These are phyloP conservation scores for Eulemur rubriventer DNA, from an alignment of 2,797 vertebrate genomes.

Conservation along the genomic window DNA sequence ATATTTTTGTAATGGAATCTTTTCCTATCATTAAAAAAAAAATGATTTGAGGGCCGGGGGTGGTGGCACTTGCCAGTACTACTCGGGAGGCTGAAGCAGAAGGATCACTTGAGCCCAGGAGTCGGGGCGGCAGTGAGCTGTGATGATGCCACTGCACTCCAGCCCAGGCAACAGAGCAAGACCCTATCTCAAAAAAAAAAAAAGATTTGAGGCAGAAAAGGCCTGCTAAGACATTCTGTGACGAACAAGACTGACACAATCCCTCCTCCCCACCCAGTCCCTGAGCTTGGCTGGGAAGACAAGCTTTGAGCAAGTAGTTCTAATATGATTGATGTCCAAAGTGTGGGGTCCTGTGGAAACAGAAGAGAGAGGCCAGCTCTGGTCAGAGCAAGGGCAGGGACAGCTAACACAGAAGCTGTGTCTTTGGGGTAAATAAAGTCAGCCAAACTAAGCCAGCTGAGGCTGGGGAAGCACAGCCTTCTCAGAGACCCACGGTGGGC, in stretches of 20 bases:
- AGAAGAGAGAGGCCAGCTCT: too few species aligned
- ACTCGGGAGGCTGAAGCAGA: background rate
- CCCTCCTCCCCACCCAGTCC: rapidly evolving
- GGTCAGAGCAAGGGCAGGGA: background rate
- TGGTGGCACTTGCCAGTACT: background rate
- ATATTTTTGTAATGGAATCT: background rate
- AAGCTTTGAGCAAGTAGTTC: background rate
- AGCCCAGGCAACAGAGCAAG: background rate
- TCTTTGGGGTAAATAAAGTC: background rate
- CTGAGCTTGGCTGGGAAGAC: background rate
- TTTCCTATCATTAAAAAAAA: background rate
- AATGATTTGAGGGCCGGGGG: background rate
- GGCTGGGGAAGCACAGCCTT: too few species aligned
- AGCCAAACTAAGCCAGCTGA: rapidly evolving
- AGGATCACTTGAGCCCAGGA: background rate
- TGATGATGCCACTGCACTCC: background rate
- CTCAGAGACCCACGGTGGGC: too few species aligned
- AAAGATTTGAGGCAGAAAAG: background rate
- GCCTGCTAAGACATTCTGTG: background rate
- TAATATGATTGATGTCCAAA: rapidly evolving
- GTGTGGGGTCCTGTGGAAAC: background rate
- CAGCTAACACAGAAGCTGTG: rapidly evolving
- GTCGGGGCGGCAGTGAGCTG: background rate
- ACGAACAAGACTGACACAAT: background rate
- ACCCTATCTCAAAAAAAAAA: background rate